These are phyloP conservation scores for Bubo bubo DNA, from an alignment of 2,113 vertebrate genomes.

Conservation along the genomic window DNA sequence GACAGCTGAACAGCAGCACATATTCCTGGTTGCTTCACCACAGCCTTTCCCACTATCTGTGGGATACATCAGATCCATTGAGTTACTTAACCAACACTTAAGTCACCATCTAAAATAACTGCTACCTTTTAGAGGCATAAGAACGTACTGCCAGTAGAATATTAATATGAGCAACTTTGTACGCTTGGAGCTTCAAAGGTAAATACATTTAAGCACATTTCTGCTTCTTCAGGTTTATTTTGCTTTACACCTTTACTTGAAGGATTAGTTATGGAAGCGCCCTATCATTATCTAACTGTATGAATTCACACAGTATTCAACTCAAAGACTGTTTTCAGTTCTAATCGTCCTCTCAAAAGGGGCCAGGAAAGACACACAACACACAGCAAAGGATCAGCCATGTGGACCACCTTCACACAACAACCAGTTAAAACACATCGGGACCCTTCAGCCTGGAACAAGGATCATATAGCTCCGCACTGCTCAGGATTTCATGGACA, in stretches of 20 bases:
- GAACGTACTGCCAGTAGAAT: neutral
- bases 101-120: neutral
- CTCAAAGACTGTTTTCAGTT: neutral
- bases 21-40: neutral
- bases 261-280: neutral
- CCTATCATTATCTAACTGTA: neutral
- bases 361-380: neutral
- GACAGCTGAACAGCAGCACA: neutral
- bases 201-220: neutral
- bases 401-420: neutral
- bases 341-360: neutral
- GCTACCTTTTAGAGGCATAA: neutral
- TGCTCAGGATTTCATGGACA: neutral
- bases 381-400: neutral
- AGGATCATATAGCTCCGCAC: fast-evolving
- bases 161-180: neutral
- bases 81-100: neutral
- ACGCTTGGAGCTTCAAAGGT: neutral
- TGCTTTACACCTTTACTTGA: neutral
- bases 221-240: neutral
- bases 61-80: neutral
- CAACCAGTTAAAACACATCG: neutral
- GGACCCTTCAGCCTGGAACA: neutral
- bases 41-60: neutral
- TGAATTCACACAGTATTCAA: neutral